Percentiles rank a stretch among this genome's conserved stretches.
Evolutionary conservation across 2,113 vertebrate species (phyloP).

Genomic region (Stigmatopora argus): DNA sequence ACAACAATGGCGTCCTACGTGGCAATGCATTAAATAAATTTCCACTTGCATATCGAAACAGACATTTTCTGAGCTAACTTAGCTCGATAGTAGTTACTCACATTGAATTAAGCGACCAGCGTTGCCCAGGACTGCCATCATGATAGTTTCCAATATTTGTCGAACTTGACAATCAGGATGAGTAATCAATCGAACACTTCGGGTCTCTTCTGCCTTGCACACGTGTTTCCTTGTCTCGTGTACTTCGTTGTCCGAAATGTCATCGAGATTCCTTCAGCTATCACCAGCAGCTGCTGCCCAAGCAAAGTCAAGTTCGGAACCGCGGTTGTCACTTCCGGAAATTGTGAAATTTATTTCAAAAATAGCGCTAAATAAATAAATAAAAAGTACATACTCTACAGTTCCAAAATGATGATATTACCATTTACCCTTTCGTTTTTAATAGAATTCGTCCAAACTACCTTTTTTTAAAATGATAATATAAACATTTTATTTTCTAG

Average conservation of each 20-base stretch:
- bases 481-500: background rate
- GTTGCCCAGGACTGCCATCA: conserved; percentile 62
- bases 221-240: background rate
- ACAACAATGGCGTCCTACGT: background rate
- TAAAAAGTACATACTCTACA: too few species aligned
- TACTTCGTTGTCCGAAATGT: background rate
- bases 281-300: background rate
- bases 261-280: conserved; percentile 45
- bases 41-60: background rate
- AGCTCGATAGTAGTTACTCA: conserved; percentile 50
- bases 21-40: background rate
- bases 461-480: too few species aligned
- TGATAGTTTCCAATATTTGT: background rate
- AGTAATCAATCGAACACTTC: background rate
- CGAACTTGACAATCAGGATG: background rate
- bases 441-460: too few species aligned
- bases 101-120: conserved; percentile 54
- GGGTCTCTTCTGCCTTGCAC: background rate
- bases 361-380: too few species aligned
- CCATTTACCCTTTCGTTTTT: too few species aligned
- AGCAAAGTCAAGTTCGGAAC: background rate
- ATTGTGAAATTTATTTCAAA: too few species aligned
- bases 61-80: background rate
- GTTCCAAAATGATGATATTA: too few species aligned
- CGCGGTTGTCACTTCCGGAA: conserved; percentile 2